Percentiles rank a stretch among this genome's conserved stretches.
Evolutionary conservation across 2,797 vertebrate genomes (phyloP).

Genomic region (Lycodopsis pacificus): DNA sequence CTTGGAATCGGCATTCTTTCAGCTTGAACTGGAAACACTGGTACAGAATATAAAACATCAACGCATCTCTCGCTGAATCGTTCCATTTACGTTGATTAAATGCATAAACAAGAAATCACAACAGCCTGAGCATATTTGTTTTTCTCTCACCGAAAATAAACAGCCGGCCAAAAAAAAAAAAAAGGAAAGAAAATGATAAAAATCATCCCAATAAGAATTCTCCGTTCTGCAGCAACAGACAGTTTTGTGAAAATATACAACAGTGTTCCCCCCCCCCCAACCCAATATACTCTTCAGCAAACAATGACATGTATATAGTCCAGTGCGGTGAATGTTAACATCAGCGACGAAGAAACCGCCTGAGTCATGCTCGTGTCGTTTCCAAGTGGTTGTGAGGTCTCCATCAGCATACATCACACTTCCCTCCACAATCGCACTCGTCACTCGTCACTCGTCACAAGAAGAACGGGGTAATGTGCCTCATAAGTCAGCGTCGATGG

Average conservation of each 20-base stretch:
- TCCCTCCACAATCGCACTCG: slow-evolving; percentile 36
- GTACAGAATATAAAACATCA: slow-evolving; percentile 15
- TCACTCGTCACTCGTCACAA: slow-evolving; percentile 37
- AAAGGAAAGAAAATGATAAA: neutral
- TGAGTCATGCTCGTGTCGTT: slow-evolving; percentile 39
- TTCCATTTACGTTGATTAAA: slow-evolving; percentile 2
- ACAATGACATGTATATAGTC: slow-evolving; percentile 55
- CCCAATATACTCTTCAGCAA: slow-evolving; percentile 36
- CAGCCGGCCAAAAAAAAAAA: neutral
- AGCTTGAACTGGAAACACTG: neutral
- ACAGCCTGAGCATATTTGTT: slow-evolving; percentile 10
- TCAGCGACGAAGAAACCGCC: neutral
- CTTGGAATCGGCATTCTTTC: neutral
- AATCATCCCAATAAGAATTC: slow-evolving; percentile 19
- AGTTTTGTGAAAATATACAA: slow-evolving; percentile 49
- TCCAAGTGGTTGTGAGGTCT: slow-evolving; percentile 41
- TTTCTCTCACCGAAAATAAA: slow-evolving; percentile 2
- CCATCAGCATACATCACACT: slow-evolving; percentile 55
- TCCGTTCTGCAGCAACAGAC: neutral
- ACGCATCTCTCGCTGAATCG: neutral
- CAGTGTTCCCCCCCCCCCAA: slow-evolving; percentile 16
- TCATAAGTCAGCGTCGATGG: slow-evolving; percentile 43
- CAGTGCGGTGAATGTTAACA: slow-evolving; percentile 24
- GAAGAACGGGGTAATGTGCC: slow-evolving; percentile 32
- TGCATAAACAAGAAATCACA: neutral